Percentiles rank a stretch among this genome's conserved stretches.
Evolutionary conservation across 2,797 vertebrate species (phyloP).

Genomic region (Clarias platycephalus): DNA sequence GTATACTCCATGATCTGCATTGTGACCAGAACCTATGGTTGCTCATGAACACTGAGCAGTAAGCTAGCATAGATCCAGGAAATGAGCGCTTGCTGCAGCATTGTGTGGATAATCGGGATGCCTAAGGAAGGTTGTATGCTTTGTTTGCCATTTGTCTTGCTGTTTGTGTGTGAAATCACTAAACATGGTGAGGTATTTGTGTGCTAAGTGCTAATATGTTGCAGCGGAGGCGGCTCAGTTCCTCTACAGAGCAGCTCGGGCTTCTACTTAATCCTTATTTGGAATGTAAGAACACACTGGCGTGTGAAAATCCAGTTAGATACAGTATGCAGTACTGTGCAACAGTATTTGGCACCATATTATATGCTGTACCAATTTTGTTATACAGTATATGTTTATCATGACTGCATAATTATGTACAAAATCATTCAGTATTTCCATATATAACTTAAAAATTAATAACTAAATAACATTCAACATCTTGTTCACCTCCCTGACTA

Average conservation of each 20-base stretch:
- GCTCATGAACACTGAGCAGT: not conserved
- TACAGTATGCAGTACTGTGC: no score
- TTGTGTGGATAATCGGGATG: not conserved
- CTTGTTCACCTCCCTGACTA: no score
- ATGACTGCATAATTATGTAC: no score
- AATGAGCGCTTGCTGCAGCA: not conserved
- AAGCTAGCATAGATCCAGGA: not conserved
- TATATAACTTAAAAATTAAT: no score
- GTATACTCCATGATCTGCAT: not conserved
- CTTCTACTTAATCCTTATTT: not conserved
- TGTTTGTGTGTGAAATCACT: conserved; percentile 20
- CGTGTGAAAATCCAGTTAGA: not conserved
- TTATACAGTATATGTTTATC: no score
- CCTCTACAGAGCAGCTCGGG: not conserved
- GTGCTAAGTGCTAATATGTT: conserved; percentile 12
- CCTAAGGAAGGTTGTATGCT: not conserved
- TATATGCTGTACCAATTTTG: no score
- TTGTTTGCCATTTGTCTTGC: not conserved
- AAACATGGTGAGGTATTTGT: conserved; percentile 34
- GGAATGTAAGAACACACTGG: not conserved
- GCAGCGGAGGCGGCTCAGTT: not conserved
- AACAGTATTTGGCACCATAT: no score
- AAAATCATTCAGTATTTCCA: no score
- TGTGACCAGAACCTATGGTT: not conserved
- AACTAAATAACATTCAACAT: no score